Base-by-base conservation (phyloP, 2,888 invertebrate species). In the Trypoxylon attenuatum region DNA sequence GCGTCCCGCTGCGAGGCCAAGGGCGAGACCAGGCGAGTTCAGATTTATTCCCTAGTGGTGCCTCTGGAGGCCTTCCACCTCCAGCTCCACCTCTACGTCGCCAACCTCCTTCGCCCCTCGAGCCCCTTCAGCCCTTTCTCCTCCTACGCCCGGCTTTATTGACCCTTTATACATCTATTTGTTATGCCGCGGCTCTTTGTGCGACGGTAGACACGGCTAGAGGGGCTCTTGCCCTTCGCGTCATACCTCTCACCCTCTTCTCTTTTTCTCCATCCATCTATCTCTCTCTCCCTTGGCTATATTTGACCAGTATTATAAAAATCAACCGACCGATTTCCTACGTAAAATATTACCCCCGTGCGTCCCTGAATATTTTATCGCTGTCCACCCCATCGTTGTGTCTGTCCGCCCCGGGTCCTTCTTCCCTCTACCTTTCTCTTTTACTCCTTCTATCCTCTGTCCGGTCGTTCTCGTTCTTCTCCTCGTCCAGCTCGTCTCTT, bases 281-380 rank as follows among this genome's bases (percentile, higher is more conserved):
- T 70, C 79, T 80, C 69, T 54, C 58, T 69, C 77, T 84, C 86
- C 86, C 86, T 78, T 81, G 83, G 84, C 87, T 84, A 84, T 86
- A 87, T 87, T 87, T 87, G 87, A 86, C 87, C 86, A 86, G 87
- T 86, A 87, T 87, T 87, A 87, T 87, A 87, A 87, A 87, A 87
- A 87, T 87, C 87, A 87, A 87, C 86, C 87, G 85, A 87, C 85
- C 87, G 86, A 87, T 87, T 87, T 87, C 83, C 85, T 84, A 80
- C 82, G 80, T 87, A 83, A 87, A 86, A 86, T 86, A 86, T 86
- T 81, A 80, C 79, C 84, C 85, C 85, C 82, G 80, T 78, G 81
- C 78, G 77, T 80, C 82, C 81, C 81, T 87, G 86, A 86, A 87
- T 87, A 86, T 86, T 86, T 86, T 86, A 86, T 84, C 82, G 81